A percentile compares a stretch with the other conserved stretches of the same genome.
Evolutionary conservation across 2,113 vertebrate genomes (phyloP).

Genomic region (Oncorhynchus gorbuscha): DNA sequence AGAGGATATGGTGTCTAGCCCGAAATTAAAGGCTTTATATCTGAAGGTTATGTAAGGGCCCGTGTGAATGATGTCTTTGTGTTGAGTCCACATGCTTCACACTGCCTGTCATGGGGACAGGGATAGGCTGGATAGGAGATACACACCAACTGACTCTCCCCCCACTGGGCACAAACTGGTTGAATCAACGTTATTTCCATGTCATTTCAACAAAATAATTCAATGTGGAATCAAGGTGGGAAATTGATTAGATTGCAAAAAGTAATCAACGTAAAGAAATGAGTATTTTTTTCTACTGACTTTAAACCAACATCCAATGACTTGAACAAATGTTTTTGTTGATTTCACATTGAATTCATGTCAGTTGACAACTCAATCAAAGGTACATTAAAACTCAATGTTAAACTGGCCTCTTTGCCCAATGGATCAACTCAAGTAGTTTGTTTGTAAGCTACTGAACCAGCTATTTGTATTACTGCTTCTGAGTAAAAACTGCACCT

Average conservation of each 20-base stretch:
- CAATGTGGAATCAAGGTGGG: too few relatives aligned
- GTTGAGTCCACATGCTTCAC: neutral
- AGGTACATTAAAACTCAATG: too few relatives aligned
- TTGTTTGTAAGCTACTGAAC: neutral
- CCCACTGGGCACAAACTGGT: too few relatives aligned
- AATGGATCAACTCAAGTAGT: neutral
- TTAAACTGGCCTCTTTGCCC: neutral
- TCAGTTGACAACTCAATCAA: neutral
- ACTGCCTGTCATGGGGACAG: neutral
- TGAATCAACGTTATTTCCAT: too few relatives aligned
- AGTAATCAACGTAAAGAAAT: too few relatives aligned
- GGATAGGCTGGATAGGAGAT: constrained; percentile 7
- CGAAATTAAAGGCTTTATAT: neutral
- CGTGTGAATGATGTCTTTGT: constrained; percentile 40
- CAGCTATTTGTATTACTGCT: neutral
- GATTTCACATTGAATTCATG: neutral
- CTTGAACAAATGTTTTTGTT: neutral
- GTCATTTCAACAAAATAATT: too few relatives aligned
- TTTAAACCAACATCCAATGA: neutral
- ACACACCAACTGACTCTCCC: too few relatives aligned
- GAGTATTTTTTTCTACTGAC: neutral
- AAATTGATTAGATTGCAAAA: too few relatives aligned
- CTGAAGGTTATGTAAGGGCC: constrained; percentile 27
- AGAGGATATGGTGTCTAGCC: neutral
- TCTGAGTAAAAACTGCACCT: neutral